A percentile compares a stretch with the other conserved stretches of the same genome.
These are phyloP conservation scores for Osmerus mordax DNA, from an alignment of 2,113 vertebrate genomes.

Conservation along the genomic window DNA sequence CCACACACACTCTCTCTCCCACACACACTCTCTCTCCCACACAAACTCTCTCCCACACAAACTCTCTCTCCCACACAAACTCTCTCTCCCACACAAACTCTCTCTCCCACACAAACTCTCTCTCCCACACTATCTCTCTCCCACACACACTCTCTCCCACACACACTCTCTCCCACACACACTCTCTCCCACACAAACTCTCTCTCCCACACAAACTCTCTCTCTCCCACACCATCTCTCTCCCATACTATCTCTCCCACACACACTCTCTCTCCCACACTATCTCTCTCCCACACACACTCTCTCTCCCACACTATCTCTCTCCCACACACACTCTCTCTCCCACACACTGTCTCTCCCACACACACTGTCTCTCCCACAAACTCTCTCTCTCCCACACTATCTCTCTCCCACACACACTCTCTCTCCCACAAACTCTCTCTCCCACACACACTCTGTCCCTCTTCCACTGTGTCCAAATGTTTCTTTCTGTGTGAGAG, in stretches of 20 bases:
- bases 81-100: not conserved
- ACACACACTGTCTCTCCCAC: not conserved
- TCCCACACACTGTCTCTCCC: not conserved
- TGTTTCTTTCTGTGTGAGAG: not conserved
- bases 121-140: conserved; percentile 3
- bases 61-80: not conserved
- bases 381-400: not conserved
- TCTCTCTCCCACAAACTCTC: not conserved
- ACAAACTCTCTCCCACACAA: not conserved
- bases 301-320: not conserved
- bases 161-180: not conserved
- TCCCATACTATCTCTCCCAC: not conserved
- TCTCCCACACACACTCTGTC: not conserved
- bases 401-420: conserved; percentile 3
- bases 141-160: not conserved
- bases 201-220: not conserved
- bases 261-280: no score
- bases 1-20: not conserved
- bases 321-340: not conserved
- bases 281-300: not conserved
- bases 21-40: not conserved
- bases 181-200: not conserved
- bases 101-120: not conserved
- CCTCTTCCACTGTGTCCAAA: not conserved
- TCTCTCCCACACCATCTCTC: not conserved